Percentiles rank a stretch among this genome's conserved stretches.
Conservation (phyloP, 2,888 invertebrate species). For the Hydraecia micacea region DNA sequence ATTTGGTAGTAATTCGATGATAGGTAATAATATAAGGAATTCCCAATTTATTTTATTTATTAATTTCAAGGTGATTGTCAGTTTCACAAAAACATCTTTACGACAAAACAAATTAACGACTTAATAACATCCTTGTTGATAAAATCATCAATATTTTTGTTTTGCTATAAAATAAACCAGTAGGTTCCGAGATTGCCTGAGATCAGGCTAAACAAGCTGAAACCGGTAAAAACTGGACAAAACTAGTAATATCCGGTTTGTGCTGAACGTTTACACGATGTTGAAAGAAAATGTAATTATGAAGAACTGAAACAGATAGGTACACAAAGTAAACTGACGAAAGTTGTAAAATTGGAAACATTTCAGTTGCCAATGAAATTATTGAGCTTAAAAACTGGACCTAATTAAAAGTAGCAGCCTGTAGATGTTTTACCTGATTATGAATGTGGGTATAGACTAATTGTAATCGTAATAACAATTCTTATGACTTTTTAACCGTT, state of each 20-base stretch:
- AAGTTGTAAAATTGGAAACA: neutral
- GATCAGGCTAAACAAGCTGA: neutral
- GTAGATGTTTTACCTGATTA: neutral
- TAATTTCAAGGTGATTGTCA: neutral
- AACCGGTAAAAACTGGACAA: slow-evolving; percentile 24
- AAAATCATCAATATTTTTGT: neutral
- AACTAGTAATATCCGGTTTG: slow-evolving; percentile 38
- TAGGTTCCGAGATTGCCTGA: neutral
- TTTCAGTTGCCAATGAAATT: neutral
- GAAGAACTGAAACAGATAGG: slow-evolving; percentile 3
- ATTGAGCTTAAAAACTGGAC: neutral
- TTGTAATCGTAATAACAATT: neutral
- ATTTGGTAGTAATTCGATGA: neutral
- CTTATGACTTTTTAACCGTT: neutral
- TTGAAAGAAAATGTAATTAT: neutral
- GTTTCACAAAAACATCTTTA: neutral
- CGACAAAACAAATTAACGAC: neutral
- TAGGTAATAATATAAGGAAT: neutral
- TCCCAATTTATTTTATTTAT: neutral
- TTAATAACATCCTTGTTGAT: neutral
- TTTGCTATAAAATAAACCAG: slow-evolving; percentile 12
- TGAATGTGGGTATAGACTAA: neutral
- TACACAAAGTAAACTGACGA: slow-evolving; percentile 8
- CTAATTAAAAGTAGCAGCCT: neutral
- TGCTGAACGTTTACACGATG: slow-evolving; percentile 4